Evolutionary conservation across 2,113 vertebrate genomes (phyloP), one percentile per base, ranked within the genome.

Genomic region (Dendropsophus ebraccatus): DNA sequence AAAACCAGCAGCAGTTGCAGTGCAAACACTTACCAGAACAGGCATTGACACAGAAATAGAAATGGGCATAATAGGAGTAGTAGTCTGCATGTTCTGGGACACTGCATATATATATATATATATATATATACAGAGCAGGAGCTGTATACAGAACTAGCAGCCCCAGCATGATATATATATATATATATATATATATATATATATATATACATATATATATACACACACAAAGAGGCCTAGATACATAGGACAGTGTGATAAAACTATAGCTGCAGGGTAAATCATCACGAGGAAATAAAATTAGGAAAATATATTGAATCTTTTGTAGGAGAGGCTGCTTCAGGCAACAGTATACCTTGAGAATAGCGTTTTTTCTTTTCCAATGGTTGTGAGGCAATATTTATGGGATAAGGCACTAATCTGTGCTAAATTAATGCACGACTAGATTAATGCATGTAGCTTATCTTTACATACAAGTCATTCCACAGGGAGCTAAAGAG

Each of bases 401-500:
- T 81, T 81, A 81, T 69, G 30, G 60, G 60, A 50, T 81, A 81
- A 62, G 54, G 41, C 32, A 49, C 58, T 81, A 65, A 81, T 81
- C 79, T 67, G 37, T 67, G 60, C 69, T 81, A 81, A 41, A 81
- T 81, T 25, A 81, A 81, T 81, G 60, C 60, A 67, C 60, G 50
- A 32, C 14, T 28, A 69, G 56, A 49, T 69, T 67, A 81, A 49
- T 67, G 69, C 52, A 45, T 74, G 32, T 74, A 58, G 69, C 73
- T 83, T 37, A 83, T 74, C 82, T 83, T 58, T 83, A 72, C 60
- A 69, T 74, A 32, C 32, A 56, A 58, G 11, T 54, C 72, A 28
- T 73, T 56, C 50, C 82, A 74, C 50, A 17, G 67, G 82, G 69
- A 58, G 45, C 69, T 19, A 83, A 50, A 69, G 79, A 62, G 58